These are phyloP conservation scores for Netelia inedita DNA, from an alignment of 2,888 invertebrate species.

Conservation along the genomic window DNA sequence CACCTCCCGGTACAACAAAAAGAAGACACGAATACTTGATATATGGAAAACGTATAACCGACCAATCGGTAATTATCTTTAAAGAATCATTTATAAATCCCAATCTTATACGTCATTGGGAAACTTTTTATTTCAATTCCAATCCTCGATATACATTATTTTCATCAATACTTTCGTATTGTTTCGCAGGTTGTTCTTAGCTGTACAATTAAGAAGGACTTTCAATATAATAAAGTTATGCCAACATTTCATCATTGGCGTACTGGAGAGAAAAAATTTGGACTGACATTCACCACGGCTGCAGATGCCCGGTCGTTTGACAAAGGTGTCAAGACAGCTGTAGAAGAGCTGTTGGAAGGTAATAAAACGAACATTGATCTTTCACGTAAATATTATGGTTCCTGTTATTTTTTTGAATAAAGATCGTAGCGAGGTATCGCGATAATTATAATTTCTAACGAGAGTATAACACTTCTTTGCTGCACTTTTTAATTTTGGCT, in stretches of 20 bases:
- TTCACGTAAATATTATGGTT: constrained; percentile 4
- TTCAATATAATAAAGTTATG: constrained; percentile 99
- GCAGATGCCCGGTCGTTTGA: constrained; percentile 98
- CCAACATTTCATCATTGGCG: constrained; percentile 99
- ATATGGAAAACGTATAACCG: constrained; percentile 96
- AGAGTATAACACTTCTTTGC: constrained; percentile 48
- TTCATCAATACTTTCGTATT: constrained; percentile 34
- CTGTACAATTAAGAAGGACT: constrained; percentile 97
- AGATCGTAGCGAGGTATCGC: constrained; percentile 38
- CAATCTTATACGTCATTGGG: background rate
- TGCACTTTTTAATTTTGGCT: constrained; percentile 49
- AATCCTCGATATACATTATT: background rate
- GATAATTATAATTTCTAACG: constrained; percentile 51
- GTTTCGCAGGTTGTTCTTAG: constrained; percentile 93
- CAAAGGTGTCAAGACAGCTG: constrained; percentile 95
- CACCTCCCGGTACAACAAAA: constrained; percentile 86
- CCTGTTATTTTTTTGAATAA: background rate
- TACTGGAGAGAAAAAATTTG: constrained; percentile 97
- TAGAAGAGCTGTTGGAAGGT: constrained; percentile 97
- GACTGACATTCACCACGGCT: constrained; percentile 97
- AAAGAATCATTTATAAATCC: background rate
- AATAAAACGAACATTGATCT: constrained; percentile 81
- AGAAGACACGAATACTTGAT: constrained; percentile 96
- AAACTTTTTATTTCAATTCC: background rate
- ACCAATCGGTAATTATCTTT: constrained; percentile 91